A percentile compares a stretch with the other conserved stretches of the same genome.
Conservation (phyloP, 2,113 vertebrate genomes). For the Aphyosemion australe region DNA sequence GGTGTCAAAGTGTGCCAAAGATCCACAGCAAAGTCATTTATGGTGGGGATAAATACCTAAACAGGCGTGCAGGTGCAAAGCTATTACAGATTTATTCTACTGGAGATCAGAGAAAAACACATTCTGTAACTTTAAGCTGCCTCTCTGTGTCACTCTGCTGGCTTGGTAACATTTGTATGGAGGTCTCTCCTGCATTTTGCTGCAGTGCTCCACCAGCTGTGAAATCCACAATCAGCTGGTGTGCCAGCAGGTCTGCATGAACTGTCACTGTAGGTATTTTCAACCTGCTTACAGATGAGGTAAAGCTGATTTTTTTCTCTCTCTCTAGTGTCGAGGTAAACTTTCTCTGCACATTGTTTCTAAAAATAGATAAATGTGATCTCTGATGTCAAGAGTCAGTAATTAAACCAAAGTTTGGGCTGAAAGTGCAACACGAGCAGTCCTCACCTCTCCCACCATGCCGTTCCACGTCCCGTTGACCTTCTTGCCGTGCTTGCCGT, state of each 20-base stretch:
- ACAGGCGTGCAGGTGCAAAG: neutral
- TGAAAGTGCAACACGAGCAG: neutral
- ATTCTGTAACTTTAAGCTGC: neutral
- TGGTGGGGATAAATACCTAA: conserved; percentile 7
- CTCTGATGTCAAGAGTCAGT: too few species aligned
- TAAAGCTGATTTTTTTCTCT: neutral
- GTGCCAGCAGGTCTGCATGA: conserved; percentile 33
- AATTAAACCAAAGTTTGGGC: neutral
- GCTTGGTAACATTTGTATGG: conserved; percentile 6
- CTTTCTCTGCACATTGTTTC: too few species aligned
- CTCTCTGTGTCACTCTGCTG: conserved; percentile 3
- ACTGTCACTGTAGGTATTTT: conserved; percentile 22
- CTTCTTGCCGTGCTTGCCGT: conserved; percentile 98
- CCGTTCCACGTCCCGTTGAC: conserved; percentile 99
- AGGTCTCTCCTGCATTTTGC: conserved; percentile 1
- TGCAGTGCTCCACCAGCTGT: conserved; percentile 30
- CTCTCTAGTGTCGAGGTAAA: neutral
- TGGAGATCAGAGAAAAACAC: conserved; percentile 3
- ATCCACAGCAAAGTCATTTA: neutral
- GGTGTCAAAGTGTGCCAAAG: neutral
- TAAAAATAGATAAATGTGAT: too few species aligned
- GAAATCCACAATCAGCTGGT: conserved; percentile 37
- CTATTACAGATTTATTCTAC: neutral
- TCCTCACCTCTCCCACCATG: conserved; percentile 97
- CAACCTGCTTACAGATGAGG: conserved; percentile 11